These are phyloP conservation scores for Passerina amoena DNA, from an alignment of 2,113 vertebrate genomes.

Conservation along the genomic window DNA sequence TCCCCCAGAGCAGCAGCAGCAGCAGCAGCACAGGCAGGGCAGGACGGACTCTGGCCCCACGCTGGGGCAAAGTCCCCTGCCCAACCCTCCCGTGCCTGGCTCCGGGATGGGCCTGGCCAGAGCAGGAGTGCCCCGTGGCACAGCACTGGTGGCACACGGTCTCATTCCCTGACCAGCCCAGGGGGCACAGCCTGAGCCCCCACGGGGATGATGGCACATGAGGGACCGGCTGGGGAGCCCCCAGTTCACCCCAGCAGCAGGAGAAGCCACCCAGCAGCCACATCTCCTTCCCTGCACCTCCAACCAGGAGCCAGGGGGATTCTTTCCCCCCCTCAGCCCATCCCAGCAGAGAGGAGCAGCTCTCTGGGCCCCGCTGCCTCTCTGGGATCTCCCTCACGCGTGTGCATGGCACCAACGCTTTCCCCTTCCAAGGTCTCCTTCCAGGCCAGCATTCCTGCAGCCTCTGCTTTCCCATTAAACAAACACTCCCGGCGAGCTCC, in stretches of 20 bases:
- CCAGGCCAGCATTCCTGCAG: constrained; percentile 24
- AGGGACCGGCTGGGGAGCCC: accelerated
- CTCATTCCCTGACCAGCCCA: not conserved
- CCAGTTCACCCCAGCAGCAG: not conserved
- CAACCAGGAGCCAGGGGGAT: accelerated
- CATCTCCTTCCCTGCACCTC: accelerated
- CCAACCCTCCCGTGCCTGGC: not conserved
- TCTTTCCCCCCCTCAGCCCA: not conserved
- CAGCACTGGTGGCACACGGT: accelerated
- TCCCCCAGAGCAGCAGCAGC: accelerated
- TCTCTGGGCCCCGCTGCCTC: not conserved
- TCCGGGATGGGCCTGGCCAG: accelerated
- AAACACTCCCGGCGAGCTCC: constrained; percentile 45
- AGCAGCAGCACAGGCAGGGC: not conserved
- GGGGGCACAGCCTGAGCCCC: not conserved
- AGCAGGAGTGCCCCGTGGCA: accelerated
- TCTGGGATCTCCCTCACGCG: accelerated
- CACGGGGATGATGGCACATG: accelerated
- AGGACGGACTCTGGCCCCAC: not conserved
- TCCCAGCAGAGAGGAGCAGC: accelerated
- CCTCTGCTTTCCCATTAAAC: constrained; percentile 21
- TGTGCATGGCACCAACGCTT: not conserved
- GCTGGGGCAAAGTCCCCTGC: not conserved
- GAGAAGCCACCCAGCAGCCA: not conserved
- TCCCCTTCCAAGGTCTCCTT: not conserved